A percentile compares a stretch with the other conserved stretches of the same genome.
These are phyloP conservation scores for Lagenorhynchus albirostris DNA, from an alignment of 2,113 vertebrate genomes.

Conservation along the genomic window DNA sequence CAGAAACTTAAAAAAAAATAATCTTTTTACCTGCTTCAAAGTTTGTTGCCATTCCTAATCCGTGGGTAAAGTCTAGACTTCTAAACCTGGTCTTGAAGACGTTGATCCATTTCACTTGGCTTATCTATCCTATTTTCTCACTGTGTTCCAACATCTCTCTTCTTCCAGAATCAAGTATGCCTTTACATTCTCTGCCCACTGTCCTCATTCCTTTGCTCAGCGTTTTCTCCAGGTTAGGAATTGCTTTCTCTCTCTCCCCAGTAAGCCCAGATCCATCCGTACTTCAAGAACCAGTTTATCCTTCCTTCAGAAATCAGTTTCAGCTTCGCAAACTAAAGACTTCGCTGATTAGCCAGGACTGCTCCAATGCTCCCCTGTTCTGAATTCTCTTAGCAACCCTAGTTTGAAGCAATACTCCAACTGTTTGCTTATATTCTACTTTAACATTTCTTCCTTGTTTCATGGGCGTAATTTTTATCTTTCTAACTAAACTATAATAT, in stretches of 20 bases:
- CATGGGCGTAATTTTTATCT: constrained; percentile 51
- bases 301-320: background rate
- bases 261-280: background rate
- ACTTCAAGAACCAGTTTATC: background rate
- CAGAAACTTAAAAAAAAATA: background rate
- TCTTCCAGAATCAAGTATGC: background rate
- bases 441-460: constrained; percentile 50
- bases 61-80: background rate
- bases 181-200: background rate
- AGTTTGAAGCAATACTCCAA: background rate
- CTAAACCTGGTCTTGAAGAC: background rate
- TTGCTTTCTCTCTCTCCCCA: background rate
- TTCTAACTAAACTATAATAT: constrained; percentile 57
- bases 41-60: background rate
- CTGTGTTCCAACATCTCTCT: background rate
- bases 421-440: background rate
- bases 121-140: background rate
- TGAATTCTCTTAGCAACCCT: background rate
- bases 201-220: background rate
- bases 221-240: background rate
- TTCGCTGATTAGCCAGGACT: background rate
- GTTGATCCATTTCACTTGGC: background rate
- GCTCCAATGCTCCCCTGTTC: background rate
- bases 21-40: background rate
- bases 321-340: background rate